Base-by-base conservation (phyloP, 2,113 vertebrate genomes). In the Chaetops frenatus region DNA sequence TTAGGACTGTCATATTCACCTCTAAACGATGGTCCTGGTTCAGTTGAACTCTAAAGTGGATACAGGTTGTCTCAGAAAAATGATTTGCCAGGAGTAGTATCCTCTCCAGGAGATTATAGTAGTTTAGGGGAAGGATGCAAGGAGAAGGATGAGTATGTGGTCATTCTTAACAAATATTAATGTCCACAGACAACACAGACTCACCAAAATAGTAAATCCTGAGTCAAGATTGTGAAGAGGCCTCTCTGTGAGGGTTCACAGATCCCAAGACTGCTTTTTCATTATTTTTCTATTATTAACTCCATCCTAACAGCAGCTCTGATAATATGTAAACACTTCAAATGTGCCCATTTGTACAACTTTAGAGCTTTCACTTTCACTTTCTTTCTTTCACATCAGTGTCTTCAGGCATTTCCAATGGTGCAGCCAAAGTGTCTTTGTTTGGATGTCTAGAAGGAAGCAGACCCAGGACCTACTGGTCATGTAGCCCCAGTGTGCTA, bases 341-440 rank as follows among this genome's bases (percentile, higher is more conserved):
- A 90, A 42, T 12, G 12, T 12, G 9, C 10, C 15, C 5, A 1
- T 56, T 88, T 61, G 51, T 35, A 61, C 38, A 72, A 10, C 6
- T 87, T 84, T 57, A 76, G 28, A 94, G 29, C 54, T 94, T 87
- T 87, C 28, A 78, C 89, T 95, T 97, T 83, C 92, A 90, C 33
- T 77, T 96, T 86, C 70, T 90, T 51, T 8, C 36, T 57, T 62
- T 81, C 45, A 86, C 28, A 87, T 66, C 53, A 88, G 38, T 35
- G 35, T 70, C 82, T 89, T 93, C 69, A 96, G 92, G 61, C 53
- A 79, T 96, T 92, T 96, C 66, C 88, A 72, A 35, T 58, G 10
- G 58, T 96, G 42, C 44, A 44, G 94, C 65, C 74, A 84, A 86
- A 69, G 53, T 60, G 53, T 56, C 61, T 76, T 84, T 81, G 57